phyloP scores from a whole-genome alignment of 1,140 invertebrate species.

The Leucophenga varia region DNA sequence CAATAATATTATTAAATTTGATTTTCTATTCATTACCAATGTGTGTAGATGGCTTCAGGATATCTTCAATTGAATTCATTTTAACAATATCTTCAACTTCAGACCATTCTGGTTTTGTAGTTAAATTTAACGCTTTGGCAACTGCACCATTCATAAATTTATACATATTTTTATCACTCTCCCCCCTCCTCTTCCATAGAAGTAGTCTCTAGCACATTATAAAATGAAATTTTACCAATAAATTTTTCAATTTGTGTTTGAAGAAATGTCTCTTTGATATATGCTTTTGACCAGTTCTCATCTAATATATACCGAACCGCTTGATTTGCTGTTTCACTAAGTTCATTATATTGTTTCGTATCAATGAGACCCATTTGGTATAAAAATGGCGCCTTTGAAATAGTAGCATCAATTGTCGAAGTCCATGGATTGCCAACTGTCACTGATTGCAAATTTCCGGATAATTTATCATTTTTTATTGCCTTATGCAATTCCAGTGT shows the following conservation, averaged over 20 bases:
- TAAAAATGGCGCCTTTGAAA: conserved; percentile 73
- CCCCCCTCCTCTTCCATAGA: too few species aligned
- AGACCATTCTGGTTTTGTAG: too few species aligned
- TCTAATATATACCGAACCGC: too few species aligned
- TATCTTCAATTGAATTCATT: conserved; percentile 59
- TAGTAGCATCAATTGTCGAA: conserved; percentile 74
- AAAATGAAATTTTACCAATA: too few species aligned
- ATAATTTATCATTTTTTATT: conserved; percentile 64
- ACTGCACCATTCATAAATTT: conserved; percentile 47
- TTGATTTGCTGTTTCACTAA: too few species aligned
- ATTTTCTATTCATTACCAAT: conserved; percentile 57
- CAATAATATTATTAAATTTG: not conserved
- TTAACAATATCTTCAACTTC: too few species aligned
- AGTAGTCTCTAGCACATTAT: too few species aligned
- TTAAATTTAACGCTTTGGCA: conserved; percentile 54
- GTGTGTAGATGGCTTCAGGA: conserved; percentile 77
- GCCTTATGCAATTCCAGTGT: conserved; percentile 61
- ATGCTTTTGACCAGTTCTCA: too few species aligned
- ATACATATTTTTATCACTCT: too few species aligned
- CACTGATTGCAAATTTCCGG: conserved; percentile 72
- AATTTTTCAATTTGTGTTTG: too few species aligned
- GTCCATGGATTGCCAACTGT: conserved; percentile 84
- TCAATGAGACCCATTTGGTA: conserved; percentile 61
- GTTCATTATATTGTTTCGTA: conserved; percentile 55
- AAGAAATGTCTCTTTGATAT: too few species aligned